Evolutionary conservation across 1,140 invertebrate genomes (phyloP), one percentile per base, ranked within the genome.

Genomic region (Laodelphax striatellus): DNA sequence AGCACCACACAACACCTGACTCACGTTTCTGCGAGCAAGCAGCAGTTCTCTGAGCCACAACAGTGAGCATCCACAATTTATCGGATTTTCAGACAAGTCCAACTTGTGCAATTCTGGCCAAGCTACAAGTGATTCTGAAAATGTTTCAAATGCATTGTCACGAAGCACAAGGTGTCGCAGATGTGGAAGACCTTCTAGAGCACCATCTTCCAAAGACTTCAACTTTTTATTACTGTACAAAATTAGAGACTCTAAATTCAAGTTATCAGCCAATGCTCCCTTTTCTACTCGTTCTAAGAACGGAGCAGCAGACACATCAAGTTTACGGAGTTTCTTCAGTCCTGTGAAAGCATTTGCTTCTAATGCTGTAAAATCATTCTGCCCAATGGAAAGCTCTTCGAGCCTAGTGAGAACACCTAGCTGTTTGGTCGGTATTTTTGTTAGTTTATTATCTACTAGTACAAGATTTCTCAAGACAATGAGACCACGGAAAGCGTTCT

Each of bases 61-160:
- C 4, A 92, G 68, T 57, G 82, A 80, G 66, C 90, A 93, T 64
- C 85, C 83, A 70, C 90, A 94, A n/a, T 82, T 73, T 11, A 94
- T 73, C 0, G 88, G 88, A 68, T 93, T 93, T 62, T 91, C 89
- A 13, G 86, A 85, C 6, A 94, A 73, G 63, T 92, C 88, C 10
- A 92, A 68, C 5, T 79, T 78, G 21, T 81, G 77, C n/a, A 92
- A 71, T 64, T 90, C 88, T 56, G 82, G 82, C 81, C 89, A 92
- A 0, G 85, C 80, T 14, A 88, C 82, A 14, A 90, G 76, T 0
- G 84, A 82, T 71, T 91, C 88, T 1, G 82, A 79, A 46, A 94
- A 77, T 14, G 79, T 82, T 24, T 77, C 75, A 62, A 94, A 82
- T 0, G 83, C 84, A 70, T 93, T 92, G 68, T 90, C 88, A 63